Percentiles rank a stretch among this genome's conserved stretches.
phyloP scores from a whole-genome alignment of 2,888 invertebrate genomes.

The Acrocyrtus sp. region DNA sequence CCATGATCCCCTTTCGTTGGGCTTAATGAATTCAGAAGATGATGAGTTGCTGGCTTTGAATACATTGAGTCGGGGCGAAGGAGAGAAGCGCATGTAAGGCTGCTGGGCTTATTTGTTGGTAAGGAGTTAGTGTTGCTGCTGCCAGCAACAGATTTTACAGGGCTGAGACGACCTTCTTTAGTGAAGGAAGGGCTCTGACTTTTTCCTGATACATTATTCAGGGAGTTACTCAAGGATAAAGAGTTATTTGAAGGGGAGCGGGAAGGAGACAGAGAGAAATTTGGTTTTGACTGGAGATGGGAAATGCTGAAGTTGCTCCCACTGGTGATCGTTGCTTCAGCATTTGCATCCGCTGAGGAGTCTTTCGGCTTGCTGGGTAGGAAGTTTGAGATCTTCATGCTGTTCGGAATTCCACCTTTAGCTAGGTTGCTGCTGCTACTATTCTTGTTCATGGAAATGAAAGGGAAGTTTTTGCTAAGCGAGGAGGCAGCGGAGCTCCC shows the following conservation, averaged over 20 bases:
- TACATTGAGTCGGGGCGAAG: constrained; percentile 39
- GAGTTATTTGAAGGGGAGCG: constrained; percentile 20
- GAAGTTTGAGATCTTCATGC: constrained; percentile 63
- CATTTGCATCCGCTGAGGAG: constrained; percentile 34
- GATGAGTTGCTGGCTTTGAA: constrained; percentile 29
- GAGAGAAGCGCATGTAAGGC: constrained; percentile 48
- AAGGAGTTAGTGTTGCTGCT: not conserved
- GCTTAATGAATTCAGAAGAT: constrained; percentile 46
- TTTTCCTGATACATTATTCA: too few relatives aligned
- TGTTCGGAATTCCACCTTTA: constrained; percentile 61
- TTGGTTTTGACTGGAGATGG: constrained; percentile 45
- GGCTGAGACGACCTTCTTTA: constrained; percentile 43
- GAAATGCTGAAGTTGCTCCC: constrained; percentile 48
- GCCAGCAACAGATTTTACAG: constrained; percentile 22
- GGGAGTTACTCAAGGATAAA: constrained; percentile 17
- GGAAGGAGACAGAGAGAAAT: constrained; percentile 48
- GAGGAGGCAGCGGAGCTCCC: constrained; percentile 10
- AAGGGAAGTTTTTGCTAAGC: constrained; percentile 37
- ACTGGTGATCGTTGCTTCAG: constrained; percentile 62
- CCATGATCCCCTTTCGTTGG: constrained; percentile 41
- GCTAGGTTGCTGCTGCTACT: too few relatives aligned
- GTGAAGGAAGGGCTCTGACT: constrained; percentile 26
- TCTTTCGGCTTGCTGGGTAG: constrained; percentile 55
- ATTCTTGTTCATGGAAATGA: constrained; percentile 33
- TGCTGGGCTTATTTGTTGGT: constrained; percentile 31